Base-by-base conservation (phyloP, 1,140 invertebrate species). In the Ditylenchus dipsaci region DNA sequence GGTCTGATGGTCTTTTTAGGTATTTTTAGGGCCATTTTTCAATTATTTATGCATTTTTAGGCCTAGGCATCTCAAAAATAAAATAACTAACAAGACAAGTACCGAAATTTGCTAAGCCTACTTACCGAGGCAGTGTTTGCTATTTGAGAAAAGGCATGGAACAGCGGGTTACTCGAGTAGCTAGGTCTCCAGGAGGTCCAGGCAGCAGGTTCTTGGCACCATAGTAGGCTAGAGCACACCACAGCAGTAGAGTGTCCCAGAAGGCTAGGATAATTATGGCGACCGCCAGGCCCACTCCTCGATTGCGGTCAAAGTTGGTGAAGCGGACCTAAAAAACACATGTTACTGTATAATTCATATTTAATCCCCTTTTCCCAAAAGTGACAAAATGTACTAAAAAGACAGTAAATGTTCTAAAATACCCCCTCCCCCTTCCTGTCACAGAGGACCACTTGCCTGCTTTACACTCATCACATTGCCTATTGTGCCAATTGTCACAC, bases 171-270 rank as follows among this genome's bases (percentile, higher is more conserved):
- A 73, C 42, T 8, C 49, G 1, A 26, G 74, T 79, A 23, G 75
- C 27, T 9, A 60, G 29, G 61, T 79, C 69, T 11, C n/a, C 13
- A 33, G 67, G 21, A 7, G 30, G 19, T n/a, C 61, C 13, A 15
- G 61, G 53, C 38, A 47, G 27, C 27, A 79, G 33, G 38, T 63
- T 65, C 49, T 76, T 79, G 57, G 72, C 33, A 17, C 72, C 74
- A 56, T 78, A 78, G 42, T 78, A 78, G 45, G 77, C 67, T 29
- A 78, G 72, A 1, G 78, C 75, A 65, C 65, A 78, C 75, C 77
- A 77, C 11, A 78, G 56, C 19, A 78, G 68, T 23, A 75, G 47
- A 5, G 77, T 79, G 63, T 78, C 77, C 77, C 77, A 78, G 43
- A 78, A 58, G 21, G 77, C 77, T 21, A 78, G 42, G 13, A 69